phyloP scores from a whole-genome alignment of 2,797 vertebrate genomes.

The Corythornis leucogaster region DNA sequence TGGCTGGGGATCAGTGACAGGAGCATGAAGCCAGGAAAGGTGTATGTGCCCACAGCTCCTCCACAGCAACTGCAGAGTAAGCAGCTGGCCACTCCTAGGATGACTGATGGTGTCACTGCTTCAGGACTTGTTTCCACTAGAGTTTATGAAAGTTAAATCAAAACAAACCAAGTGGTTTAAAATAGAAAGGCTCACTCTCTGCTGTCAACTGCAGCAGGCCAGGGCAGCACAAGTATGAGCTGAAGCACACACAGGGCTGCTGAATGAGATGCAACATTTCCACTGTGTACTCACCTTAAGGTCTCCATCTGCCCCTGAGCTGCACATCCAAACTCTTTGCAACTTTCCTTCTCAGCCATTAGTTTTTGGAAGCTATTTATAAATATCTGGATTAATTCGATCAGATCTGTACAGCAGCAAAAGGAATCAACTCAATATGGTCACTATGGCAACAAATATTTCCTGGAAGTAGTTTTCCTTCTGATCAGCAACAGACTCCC shows the following conservation, averaged over 20 bases:
- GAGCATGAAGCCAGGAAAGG: not conserved
- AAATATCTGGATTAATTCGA: constrained; percentile 75
- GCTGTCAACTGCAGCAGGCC: not conserved
- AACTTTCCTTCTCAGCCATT: constrained; percentile 46
- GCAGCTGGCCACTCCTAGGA: not conserved
- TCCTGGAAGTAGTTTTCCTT: constrained; percentile 55
- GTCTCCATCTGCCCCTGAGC: not conserved
- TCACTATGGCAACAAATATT: constrained; percentile 74
- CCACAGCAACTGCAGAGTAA: not conserved
- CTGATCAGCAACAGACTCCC: constrained; percentile 1
- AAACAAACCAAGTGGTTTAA: constrained; percentile 4
- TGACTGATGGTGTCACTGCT: constrained; percentile 28
- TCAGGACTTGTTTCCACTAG: not conserved
- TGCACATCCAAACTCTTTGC: not conserved
- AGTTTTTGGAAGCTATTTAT: constrained; percentile 68
- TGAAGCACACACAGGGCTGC: not conserved
- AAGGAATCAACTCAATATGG: constrained; percentile 34
- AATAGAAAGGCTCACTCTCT: not conserved
- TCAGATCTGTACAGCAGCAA: constrained; percentile 58
- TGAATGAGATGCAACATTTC: not conserved
- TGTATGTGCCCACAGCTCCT: not conserved
- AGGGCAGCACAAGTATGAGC: not conserved
- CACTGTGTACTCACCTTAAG: not conserved
- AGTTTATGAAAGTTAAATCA: constrained; percentile 20
- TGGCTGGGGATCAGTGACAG: not conserved